A percentile compares a stretch with the other conserved stretches of the same genome.
These are phyloP conservation scores for Achatina immaculata DNA, from an alignment of 1,140 invertebrate genomes.

Conservation along the genomic window DNA sequence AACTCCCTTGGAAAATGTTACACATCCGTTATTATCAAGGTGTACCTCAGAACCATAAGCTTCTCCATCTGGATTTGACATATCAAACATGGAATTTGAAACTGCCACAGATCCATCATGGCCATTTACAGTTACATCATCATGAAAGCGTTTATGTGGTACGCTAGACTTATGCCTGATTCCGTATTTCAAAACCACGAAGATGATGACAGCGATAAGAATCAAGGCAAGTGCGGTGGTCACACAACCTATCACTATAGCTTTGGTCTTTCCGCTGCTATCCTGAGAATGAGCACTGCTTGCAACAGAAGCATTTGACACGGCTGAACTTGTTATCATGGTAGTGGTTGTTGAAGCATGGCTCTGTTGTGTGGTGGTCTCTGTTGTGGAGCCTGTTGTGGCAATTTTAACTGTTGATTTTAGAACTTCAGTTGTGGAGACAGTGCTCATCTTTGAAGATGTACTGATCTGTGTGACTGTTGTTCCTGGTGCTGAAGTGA, in stretches of 20 bases:
- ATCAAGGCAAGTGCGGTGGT: background rate
- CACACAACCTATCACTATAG: constrained; percentile 10
- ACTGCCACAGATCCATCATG: constrained; percentile 17
- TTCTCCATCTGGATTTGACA: background rate
- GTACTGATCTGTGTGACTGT: no score
- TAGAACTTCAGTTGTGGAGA: no score
- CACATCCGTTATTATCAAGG: constrained; percentile 9
- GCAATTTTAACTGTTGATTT: no score
- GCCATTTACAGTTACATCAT: background rate
- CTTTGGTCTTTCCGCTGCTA: background rate
- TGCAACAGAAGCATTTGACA: background rate
- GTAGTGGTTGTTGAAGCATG: background rate
- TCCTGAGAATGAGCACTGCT: background rate
- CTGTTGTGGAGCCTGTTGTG: no score
- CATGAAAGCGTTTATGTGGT: constrained; percentile 25
- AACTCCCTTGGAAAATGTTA: constrained; percentile 4
- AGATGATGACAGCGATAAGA: background rate
- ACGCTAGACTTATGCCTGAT: background rate
- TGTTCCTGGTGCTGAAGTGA: no score
- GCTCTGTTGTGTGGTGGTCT: no score
- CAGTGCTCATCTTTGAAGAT: background rate
- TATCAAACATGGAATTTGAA: constrained; percentile 18
- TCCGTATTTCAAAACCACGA: constrained; percentile 16
- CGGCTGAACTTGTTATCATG: background rate
- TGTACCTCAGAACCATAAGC: constrained; percentile 21